These are phyloP conservation scores for Podiceps cristatus DNA, from an alignment of 2,113 vertebrate species.

Conservation along the genomic window DNA sequence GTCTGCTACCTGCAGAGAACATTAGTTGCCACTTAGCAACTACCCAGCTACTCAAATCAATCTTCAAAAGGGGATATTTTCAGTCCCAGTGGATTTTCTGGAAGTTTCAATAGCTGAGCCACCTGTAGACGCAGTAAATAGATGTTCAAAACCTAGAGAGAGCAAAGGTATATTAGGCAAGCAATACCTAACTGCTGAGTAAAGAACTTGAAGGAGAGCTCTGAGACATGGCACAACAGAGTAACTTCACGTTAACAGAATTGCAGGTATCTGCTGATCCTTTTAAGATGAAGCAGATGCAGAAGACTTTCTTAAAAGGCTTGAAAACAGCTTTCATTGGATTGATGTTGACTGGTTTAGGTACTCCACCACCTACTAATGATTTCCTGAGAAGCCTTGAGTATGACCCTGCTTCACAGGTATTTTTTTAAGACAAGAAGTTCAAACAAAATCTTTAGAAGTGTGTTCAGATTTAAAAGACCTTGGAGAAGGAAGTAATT, in stretches of 20 bases:
- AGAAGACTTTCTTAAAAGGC: neutral
- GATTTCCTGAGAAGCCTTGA: neutral
- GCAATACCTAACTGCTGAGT: neutral
- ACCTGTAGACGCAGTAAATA: neutral
- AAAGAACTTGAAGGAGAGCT: neutral
- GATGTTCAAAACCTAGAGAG: neutral
- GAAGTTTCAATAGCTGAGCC: neutral
- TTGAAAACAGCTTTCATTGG: neutral
- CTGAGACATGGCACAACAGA: neutral
- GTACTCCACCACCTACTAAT: neutral
- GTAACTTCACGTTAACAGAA: neutral
- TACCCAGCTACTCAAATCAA: neutral
- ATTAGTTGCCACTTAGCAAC: neutral
- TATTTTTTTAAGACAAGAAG: neutral
- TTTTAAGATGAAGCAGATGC: neutral
- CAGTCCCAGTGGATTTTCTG: neutral
- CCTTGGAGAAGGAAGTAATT: neutral
- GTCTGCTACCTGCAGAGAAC: neutral
- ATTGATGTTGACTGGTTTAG: neutral
- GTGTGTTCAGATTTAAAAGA: neutral
- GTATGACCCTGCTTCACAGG: neutral
- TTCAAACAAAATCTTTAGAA: neutral
- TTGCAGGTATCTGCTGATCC: too few species aligned
- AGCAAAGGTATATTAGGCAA: neutral
- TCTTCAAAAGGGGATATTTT: neutral